Percentiles rank a stretch among this genome's conserved stretches.
phyloP scores from a whole-genome alignment of 2,113 vertebrate genomes.

The Garra rufa region DNA sequence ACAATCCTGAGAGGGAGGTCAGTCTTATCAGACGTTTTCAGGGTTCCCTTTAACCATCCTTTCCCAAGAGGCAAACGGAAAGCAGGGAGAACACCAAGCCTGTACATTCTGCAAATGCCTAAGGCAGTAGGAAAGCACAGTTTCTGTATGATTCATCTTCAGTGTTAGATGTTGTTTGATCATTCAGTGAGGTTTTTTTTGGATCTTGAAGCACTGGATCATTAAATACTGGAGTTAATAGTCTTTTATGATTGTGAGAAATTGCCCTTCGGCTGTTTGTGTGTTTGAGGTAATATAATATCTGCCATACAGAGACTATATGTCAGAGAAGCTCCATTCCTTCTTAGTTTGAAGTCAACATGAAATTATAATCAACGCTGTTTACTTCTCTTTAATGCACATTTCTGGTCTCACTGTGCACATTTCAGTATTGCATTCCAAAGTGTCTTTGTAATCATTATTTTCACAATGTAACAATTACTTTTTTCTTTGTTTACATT shows the following conservation, averaged over 20 bases:
- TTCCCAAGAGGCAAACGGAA: constrained; percentile 49
- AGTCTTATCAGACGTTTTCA: constrained; percentile 70
- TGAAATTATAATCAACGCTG: background rate
- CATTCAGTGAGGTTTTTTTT: background rate
- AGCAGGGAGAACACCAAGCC: background rate
- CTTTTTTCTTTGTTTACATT: background rate
- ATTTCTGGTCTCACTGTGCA: background rate
- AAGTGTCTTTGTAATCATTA: background rate
- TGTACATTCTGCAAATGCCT: background rate
- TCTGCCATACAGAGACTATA: background rate
- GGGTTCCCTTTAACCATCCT: constrained; percentile 51
- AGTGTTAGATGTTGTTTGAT: background rate
- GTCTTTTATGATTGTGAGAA: constrained; percentile 5
- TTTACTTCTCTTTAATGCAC: background rate
- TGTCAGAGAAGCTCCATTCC: background rate
- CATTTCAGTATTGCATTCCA: too few species aligned
- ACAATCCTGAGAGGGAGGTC: constrained; percentile 69
- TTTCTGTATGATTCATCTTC: background rate
- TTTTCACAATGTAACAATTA: background rate
- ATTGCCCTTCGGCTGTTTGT: background rate
- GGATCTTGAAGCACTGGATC: constrained; percentile 7
- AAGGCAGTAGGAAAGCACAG: background rate
- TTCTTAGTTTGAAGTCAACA: background rate
- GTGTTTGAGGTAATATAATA: background rate
- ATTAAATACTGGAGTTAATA: background rate